Evolutionary conservation across 2,113 vertebrate genomes (phyloP).

Genomic region (Hippocampus mohnikei): DNA sequence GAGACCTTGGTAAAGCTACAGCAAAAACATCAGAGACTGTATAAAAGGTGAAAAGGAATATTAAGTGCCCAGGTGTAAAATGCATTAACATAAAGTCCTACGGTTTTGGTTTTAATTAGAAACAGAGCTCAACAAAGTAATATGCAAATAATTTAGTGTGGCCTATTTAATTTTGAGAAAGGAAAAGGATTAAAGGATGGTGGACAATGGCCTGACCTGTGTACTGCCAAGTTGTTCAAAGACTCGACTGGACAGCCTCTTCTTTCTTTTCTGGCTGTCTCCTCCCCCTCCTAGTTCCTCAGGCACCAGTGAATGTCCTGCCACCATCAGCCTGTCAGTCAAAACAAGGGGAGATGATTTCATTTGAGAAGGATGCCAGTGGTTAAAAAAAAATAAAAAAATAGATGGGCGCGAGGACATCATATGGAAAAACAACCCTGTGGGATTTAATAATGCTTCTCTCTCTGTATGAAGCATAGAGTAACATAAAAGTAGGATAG

Average conservation of each 20-base stretch:
- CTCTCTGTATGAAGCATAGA: conserved; percentile 47
- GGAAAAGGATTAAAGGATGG: conserved; percentile 36
- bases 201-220: conserved; percentile 59
- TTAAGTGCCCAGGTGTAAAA: conserved; percentile 24
- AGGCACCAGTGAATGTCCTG: conserved; percentile 78
- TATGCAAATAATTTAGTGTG: conserved; percentile 31
- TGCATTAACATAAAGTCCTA: neutral
- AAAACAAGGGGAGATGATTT: conserved; percentile 39
- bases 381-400: conserved; percentile 19
- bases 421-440: conserved; percentile 47
- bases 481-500: conserved; percentile 35
- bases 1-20: conserved; percentile 43
- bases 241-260: conserved; percentile 75
- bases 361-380: conserved; percentile 40
- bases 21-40: conserved; percentile 27
- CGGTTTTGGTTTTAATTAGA: conserved; percentile 58
- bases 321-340: conserved; percentile 78
- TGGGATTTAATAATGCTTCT: conserved; percentile 50
- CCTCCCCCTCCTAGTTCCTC: conserved; percentile 76
- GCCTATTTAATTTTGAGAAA: conserved; percentile 37
- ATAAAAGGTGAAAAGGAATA: conserved; percentile 15
- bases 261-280: conserved; percentile 80
- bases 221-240: conserved; percentile 66
- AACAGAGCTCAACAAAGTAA: conserved; percentile 49
- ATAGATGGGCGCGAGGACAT: conserved; percentile 36